Conservation (phyloP, 1,140 invertebrate genomes). For the Homalodisca vitripennis region DNA sequence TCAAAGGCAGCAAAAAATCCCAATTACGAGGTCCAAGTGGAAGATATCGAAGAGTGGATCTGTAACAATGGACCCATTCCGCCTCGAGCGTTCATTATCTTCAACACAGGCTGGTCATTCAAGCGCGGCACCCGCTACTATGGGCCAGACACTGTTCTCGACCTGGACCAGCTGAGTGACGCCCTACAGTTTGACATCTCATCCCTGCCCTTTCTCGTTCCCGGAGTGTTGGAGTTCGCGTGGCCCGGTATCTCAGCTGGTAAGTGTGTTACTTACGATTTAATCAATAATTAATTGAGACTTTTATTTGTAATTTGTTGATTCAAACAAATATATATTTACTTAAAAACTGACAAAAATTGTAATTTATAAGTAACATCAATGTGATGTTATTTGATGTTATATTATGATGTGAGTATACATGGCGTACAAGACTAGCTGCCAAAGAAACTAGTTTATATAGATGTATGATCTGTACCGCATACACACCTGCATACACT, state of each 20-base stretch:
- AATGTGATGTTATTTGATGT: too few species aligned
- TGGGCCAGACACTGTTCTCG: background rate
- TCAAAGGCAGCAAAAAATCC: background rate
- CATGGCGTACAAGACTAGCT: too few species aligned
- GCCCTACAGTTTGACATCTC: background rate
- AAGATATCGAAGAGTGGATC: constrained; percentile 6
- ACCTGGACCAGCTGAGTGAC: background rate
- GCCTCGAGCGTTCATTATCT: background rate
- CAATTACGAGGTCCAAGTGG: background rate
- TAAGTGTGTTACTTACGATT: background rate
- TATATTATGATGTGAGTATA: too few species aligned
- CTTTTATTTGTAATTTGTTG: background rate
- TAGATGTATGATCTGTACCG: too few species aligned
- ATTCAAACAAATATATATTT: background rate
- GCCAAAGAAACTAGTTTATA: too few species aligned
- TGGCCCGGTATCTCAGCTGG: background rate
- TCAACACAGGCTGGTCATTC: constrained; percentile 4
- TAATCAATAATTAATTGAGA: background rate
- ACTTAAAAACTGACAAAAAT: too few species aligned
- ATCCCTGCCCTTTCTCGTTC: background rate
- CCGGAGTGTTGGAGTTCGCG: constrained; percentile 5
- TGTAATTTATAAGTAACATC: too few species aligned
- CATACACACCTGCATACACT: too few species aligned
- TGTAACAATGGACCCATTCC: background rate
- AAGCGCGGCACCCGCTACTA: constrained; percentile 2